Conservation (phyloP, 2,113 vertebrate genomes). For the Acinonyx jubatus region DNA sequence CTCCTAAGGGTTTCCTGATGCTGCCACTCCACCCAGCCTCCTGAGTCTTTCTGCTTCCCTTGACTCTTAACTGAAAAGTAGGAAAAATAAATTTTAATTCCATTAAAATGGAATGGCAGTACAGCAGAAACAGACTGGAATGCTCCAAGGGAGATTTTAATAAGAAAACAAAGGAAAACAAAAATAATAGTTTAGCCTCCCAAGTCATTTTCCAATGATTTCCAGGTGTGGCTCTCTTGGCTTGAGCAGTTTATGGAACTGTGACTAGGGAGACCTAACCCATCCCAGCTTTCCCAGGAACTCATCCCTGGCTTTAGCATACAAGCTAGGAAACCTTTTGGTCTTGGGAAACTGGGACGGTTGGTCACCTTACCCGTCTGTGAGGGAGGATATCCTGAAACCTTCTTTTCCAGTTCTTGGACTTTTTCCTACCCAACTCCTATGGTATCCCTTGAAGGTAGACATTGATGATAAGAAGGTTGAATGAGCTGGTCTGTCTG, state of each 20-base stretch:
- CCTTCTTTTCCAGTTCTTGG: neutral
- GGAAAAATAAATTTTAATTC: neutral
- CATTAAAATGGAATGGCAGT: neutral
- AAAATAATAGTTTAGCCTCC: neutral
- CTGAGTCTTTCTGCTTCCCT: constrained; percentile 32
- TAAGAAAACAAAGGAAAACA: constrained; percentile 9
- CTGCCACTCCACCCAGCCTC: neutral
- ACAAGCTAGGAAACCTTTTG: neutral
- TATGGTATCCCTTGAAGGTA: neutral
- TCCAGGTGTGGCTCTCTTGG: neutral
- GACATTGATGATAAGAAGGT: neutral
- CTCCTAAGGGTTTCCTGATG: neutral
- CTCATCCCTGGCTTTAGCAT: neutral
- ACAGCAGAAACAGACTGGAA: constrained; percentile 19
- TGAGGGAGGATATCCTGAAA: neutral
- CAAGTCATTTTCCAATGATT: neutral
- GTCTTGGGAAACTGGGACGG: neutral
- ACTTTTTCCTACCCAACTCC: neutral
- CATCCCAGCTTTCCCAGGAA: neutral
- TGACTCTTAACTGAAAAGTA: constrained; percentile 21
- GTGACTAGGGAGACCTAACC: neutral
- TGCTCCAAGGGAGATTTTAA: neutral
- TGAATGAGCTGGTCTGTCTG: neutral
- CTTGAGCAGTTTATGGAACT: neutral
- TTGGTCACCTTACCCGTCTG: neutral